Evolutionary conservation across 2,888 invertebrate species (phyloP).

Genomic region (Tinea pellionella): DNA sequence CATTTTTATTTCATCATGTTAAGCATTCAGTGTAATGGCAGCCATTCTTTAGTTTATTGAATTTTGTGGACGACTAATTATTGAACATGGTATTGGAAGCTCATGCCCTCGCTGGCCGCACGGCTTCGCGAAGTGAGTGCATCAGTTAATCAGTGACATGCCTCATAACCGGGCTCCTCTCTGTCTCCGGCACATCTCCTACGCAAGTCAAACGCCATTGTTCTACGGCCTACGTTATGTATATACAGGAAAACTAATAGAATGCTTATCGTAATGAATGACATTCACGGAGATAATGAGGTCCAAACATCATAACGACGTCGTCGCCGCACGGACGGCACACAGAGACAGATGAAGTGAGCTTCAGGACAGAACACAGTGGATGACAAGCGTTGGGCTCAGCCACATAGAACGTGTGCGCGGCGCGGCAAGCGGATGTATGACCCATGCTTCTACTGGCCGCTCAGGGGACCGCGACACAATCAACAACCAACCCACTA

Average conservation of each 20-base stretch:
- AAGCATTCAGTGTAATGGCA: constrained; percentile 67
- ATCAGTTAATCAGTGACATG: not conserved
- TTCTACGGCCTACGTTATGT: constrained; percentile 48
- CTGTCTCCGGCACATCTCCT: not conserved
- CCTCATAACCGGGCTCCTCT: not conserved
- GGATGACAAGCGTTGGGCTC: constrained; percentile 68
- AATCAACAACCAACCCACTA: constrained; percentile 14
- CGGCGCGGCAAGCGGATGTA: constrained; percentile 67
- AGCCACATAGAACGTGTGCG: constrained; percentile 68
- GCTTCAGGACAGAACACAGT: constrained; percentile 62
- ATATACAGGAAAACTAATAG: constrained; percentile 65
- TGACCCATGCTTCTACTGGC: constrained; percentile 65
- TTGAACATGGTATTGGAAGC: constrained; percentile 25
- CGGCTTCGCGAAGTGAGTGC: constrained; percentile 23
- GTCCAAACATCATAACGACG: constrained; percentile 31
- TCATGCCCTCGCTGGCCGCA: constrained; percentile 35
- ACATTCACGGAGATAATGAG: constrained; percentile 56
- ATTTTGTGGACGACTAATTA: constrained; percentile 33
- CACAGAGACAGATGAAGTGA: constrained; percentile 25
- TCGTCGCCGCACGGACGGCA: constrained; percentile 64
- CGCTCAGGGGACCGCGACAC: not conserved
- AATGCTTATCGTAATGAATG: constrained; percentile 63
- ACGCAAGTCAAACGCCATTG: constrained; percentile 10
- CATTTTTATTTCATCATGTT: constrained; percentile 40
- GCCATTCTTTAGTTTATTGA: constrained; percentile 47